Evolutionary conservation across 2,888 invertebrate species (phyloP), one percentile per base, ranked within the genome.

Genomic region (Glyphotaelius pellucidus): DNA sequence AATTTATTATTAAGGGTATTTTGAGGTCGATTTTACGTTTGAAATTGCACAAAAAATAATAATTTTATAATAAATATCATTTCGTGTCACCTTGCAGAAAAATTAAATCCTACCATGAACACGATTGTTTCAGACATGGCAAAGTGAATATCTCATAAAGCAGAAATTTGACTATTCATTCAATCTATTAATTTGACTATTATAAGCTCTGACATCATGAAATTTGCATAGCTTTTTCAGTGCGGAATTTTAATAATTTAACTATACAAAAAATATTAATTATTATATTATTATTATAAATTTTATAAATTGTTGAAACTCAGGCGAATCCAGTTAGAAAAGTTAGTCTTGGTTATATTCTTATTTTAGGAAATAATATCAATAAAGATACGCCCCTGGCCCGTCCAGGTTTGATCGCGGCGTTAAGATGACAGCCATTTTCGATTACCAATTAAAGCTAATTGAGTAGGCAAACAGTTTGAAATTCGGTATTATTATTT

Each of bases 351-450:
- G 1, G 42, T 42, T 42, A 42, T 42, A 42, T 67, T 67, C 67
- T 7, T 67, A 25, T 25, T 9, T 25, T 7, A 25, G 7, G 25
- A 67, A 67, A 5, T 25, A 67, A 67, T 67, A 25, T 7, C 25
- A 25, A 25, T 67, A 67, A 67, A n/a, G 67, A n/a, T 67, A n/a
- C 67, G 67, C 67, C 67, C 25, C 67, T 67, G 67, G n/a, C 67
- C 88, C 4, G 88, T 67, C 88, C 52, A 31, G 19, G 79, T 52
- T 88, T 88, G 19, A 79, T 52, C 79, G n/a, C 67, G 31, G 79
- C 52, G 79, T 79, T 35, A 88, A 88, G 79, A 32, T 88, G 88
- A 88, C 88, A 88, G 42, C 35, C 31, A 88, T 88, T 88, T 88
- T 52, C 79, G 79, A 88, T 88, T 88, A 88, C 19, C 88, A 88